phyloP scores from a whole-genome alignment of 2,113 vertebrate species.

The Xyrauchen texanus region DNA sequence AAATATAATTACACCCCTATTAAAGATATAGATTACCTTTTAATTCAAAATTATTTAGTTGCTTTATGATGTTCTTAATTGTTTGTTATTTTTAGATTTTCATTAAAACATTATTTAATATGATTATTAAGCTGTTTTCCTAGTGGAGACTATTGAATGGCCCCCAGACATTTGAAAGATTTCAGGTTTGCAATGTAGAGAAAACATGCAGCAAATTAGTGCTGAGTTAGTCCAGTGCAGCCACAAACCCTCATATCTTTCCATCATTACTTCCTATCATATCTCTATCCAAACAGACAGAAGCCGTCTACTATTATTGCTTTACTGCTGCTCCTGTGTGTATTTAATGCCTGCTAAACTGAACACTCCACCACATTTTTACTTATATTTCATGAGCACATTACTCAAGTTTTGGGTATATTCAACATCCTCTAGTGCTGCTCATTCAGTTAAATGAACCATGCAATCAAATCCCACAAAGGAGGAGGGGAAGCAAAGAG shows the following conservation, averaged over 20 bases:
- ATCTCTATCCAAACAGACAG: constrained; percentile 35
- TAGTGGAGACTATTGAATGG: too few species aligned
- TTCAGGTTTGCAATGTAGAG: too few species aligned
- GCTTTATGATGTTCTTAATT: too few species aligned
- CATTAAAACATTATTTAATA: too few species aligned
- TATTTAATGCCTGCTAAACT: constrained; percentile 32
- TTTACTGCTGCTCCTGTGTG: constrained; percentile 17
- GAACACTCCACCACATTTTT: constrained; percentile 9
- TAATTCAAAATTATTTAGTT: too few species aligned
- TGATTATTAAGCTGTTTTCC: too few species aligned
- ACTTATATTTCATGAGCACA: constrained; percentile 27
- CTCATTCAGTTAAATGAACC: constrained; percentile 29
- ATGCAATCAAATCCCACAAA: constrained; percentile 21
- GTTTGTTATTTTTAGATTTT: too few species aligned
- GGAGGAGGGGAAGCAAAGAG: not conserved
- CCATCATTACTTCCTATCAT: constrained; percentile 10
- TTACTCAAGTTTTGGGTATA: constrained; percentile 5
- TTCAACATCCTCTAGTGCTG: constrained; percentile 10
- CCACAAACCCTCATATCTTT: constrained; percentile 1
- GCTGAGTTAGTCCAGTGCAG: too few species aligned
- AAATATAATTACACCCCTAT: too few species aligned
- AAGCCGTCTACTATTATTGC: not conserved
- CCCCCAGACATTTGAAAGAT: too few species aligned
- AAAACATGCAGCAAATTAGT: too few species aligned
- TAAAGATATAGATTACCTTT: too few species aligned